A percentile compares a stretch with the other conserved stretches of the same genome.
Conservation (phyloP, 2,888 invertebrate genomes). For the Metalampra italica region DNA sequence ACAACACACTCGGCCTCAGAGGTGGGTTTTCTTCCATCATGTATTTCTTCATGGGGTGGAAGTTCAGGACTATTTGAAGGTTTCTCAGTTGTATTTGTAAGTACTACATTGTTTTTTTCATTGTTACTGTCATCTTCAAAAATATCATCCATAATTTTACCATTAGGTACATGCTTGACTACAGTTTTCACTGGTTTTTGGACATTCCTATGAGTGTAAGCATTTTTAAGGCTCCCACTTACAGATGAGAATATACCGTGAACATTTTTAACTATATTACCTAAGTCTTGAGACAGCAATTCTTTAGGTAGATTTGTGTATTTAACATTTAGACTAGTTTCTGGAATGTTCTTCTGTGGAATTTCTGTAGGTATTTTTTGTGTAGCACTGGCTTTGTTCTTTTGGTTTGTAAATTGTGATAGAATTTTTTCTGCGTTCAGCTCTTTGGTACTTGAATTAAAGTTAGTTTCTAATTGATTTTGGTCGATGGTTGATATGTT, state of each 20-base stretch:
- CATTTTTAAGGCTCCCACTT: slow-evolving; percentile 66
- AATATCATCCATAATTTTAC: slow-evolving; percentile 65
- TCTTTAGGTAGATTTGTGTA: slow-evolving; percentile 60
- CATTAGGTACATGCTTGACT: slow-evolving; percentile 44
- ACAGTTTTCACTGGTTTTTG: slow-evolving; percentile 42
- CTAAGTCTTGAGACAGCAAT: slow-evolving; percentile 59
- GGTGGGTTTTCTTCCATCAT: neutral
- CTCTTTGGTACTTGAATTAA: slow-evolving; percentile 34
- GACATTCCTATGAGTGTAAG: slow-evolving; percentile 48
- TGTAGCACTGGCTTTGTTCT: slow-evolving; percentile 48
- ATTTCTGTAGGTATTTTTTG: slow-evolving; percentile 43
- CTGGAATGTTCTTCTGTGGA: neutral
- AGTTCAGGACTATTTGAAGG: neutral
- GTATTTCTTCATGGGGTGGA: neutral
- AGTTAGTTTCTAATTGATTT: slow-evolving; percentile 12
- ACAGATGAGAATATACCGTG: slow-evolving; percentile 72
- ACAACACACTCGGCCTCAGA: neutral
- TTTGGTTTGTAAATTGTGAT: slow-evolving; percentile 49
- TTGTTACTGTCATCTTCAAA: slow-evolving; percentile 44
- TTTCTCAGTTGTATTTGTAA: neutral
- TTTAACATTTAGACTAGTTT: slow-evolving; percentile 30
- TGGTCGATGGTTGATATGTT: slow-evolving; percentile 40
- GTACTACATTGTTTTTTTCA: neutral
- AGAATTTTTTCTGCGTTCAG: slow-evolving; percentile 53
- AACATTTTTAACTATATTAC: slow-evolving; percentile 69